Evolutionary conservation across 2,888 invertebrate species (phyloP), one percentile per base, ranked within the genome.

Genomic region (Alitta virens): DNA sequence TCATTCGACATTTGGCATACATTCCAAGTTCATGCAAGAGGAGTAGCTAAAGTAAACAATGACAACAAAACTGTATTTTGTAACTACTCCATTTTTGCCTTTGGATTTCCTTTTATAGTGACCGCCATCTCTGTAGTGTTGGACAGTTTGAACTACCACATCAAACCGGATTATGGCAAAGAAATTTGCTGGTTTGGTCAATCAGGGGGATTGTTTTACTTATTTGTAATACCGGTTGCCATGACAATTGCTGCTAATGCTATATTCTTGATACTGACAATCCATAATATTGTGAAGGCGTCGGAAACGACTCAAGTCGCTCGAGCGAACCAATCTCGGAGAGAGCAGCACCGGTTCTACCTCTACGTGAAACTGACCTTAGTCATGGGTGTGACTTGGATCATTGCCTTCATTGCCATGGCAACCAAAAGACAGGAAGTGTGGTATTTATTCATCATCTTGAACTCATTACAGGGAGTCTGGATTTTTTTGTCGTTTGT

Each of bases 401-500:
- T 62, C 2, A 38, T 62, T 16, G 62, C 51, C 12, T 62, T 62
- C 25, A 26, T 62, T 2, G 56, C 56, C 16, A 51, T 51, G 1
- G 49, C 43, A 2, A 12, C 56, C 2, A 46, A 43, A 24, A 62
- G 56, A 24, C 25, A 33, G 18, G 52, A 38, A n/a, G 49, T 56
- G 18, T 62, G 62, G 62, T 62, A 62, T 42, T 40, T 62, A 2
- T 62, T 56, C 51, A 55, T 62, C 18, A 49, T 62, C 5, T 42
- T 62, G 9, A 62, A 62, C 38, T 50, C 56, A n/a, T 38, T 57
- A 18, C 62, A 62, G 40, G 62, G 62, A n/a, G 40, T 62, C 24
- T 62, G 56, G 42, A 62, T 62, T 12, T 62, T 56, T 23, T 26
- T 62, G 9, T 50, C 56, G 7, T 62, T 56, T 24, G 40, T 56